Evolutionary conservation across 1,140 invertebrate species (phyloP).

Genomic region (Formica selysi): DNA sequence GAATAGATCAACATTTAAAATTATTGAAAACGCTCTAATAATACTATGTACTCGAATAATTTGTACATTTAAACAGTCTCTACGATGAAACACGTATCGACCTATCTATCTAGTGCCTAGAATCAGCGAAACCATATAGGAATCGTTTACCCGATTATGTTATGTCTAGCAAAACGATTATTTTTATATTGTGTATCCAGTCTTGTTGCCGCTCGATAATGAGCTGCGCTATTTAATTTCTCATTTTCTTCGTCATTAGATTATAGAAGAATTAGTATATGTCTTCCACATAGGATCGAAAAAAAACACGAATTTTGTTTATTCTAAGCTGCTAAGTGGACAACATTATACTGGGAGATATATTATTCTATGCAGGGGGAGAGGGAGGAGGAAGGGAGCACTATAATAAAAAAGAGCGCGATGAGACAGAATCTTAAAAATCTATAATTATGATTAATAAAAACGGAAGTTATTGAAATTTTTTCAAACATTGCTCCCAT

Average conservation of each 20-base stretch:
- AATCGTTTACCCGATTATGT: constrained; percentile 66
- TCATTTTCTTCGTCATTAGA: constrained; percentile 32
- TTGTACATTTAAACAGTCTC: constrained; percentile 78
- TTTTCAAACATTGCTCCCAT: background rate
- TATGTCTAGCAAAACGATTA: constrained; percentile 68
- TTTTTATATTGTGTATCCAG: constrained; percentile 71
- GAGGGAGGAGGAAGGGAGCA: background rate
- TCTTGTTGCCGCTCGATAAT: constrained; percentile 64
- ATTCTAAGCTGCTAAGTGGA: constrained; percentile 32
- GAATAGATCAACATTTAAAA: constrained; percentile 38
- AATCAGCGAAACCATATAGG: constrained; percentile 67
- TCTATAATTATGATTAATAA: background rate
- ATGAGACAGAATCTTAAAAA: constrained; percentile 72
- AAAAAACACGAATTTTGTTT: constrained; percentile 50
- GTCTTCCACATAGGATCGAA: constrained; percentile 33
- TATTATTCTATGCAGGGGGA: constrained; percentile 42
- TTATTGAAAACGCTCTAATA: constrained; percentile 29
- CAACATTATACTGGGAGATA: constrained; percentile 50
- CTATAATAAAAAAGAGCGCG: constrained; percentile 75
- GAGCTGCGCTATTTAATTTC: constrained; percentile 65
- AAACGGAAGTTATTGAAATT: constrained; percentile 1
- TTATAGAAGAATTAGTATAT: constrained; percentile 49
- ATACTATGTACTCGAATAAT: constrained; percentile 71
- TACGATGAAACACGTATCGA: constrained; percentile 77
- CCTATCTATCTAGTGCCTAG: constrained; percentile 74